These are phyloP conservation scores for Montipora capricornis DNA, from an alignment of 64 coral and sea anemone species.

Conservation along the genomic window DNA sequence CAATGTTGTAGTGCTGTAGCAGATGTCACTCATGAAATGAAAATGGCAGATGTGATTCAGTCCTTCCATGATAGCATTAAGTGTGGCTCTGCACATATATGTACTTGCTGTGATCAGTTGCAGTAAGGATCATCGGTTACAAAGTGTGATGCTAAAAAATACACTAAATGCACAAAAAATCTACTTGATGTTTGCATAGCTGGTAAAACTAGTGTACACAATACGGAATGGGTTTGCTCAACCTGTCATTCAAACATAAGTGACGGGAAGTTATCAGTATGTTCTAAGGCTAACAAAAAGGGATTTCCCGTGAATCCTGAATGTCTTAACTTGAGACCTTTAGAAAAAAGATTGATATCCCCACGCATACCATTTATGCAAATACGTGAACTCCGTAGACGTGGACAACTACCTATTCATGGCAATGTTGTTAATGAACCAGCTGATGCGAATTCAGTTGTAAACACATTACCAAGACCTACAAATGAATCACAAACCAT, in stretches of 20 bases:
- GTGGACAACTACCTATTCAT: too few species aligned
- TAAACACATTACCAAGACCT: constrained; percentile 20
- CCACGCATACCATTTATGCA: too few species aligned
- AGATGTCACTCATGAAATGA: too few species aligned
- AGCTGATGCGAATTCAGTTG: constrained; percentile 46
- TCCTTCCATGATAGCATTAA: too few species aligned
- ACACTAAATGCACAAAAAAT: constrained; percentile 9
- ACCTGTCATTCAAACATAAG: background rate
- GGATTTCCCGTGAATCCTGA: too few species aligned
- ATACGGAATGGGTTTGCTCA: constrained; percentile 16
- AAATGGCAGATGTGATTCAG: background rate
- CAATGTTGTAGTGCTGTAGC: too few species aligned
- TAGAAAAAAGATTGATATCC: constrained; percentile 12
- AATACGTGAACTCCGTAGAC: too few species aligned
- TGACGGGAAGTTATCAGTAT: too few species aligned
- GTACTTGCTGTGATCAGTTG: too few species aligned
- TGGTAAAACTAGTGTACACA: constrained; percentile 30
- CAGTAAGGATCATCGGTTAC: too few species aligned
- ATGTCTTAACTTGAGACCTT: background rate
- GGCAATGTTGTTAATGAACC: constrained; percentile 4
- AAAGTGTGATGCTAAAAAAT: background rate
- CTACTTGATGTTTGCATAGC: constrained; percentile 11
- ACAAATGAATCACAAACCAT: background rate
- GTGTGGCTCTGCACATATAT: too few species aligned
- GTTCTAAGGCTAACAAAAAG: too few species aligned